Conservation (phyloP, 2,113 vertebrate genomes). For the Burhinus bistriatus region DNA sequence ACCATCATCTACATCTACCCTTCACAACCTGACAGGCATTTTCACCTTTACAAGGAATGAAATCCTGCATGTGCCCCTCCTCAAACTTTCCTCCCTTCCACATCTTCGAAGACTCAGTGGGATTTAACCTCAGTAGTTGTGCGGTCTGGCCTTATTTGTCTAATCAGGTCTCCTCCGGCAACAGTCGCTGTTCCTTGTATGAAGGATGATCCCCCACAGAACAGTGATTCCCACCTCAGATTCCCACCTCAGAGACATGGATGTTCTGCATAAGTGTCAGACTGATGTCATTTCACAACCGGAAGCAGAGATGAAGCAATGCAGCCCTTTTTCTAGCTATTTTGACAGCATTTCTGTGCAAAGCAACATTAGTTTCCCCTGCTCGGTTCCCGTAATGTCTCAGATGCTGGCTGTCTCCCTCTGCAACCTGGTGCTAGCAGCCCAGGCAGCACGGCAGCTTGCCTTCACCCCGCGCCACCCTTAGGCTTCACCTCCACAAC, state of each 20-base stretch:
- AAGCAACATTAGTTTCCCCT: not conserved
- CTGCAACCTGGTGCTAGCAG: not conserved
- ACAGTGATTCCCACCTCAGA: not conserved
- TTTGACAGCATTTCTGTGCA: not conserved
- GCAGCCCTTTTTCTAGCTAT: not conserved
- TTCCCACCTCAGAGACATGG: too few species aligned
- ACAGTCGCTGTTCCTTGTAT: not conserved
- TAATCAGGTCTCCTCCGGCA: not conserved
- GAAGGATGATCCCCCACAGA: not conserved
- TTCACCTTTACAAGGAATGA: not conserved
- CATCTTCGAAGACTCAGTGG: not conserved
- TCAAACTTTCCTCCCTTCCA: not conserved
- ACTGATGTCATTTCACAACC: not conserved
- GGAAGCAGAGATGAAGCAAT: not conserved
- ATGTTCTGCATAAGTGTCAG: not conserved
- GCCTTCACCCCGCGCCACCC: not conserved
- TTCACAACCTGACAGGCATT: not conserved
- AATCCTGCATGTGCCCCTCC: not conserved
- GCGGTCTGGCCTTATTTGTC: not conserved
- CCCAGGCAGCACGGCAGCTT: not conserved
- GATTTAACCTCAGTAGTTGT: not conserved
- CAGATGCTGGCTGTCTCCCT: not conserved
- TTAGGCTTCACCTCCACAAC: not conserved
- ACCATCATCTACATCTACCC: not conserved
- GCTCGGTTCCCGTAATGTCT: accelerated